Percentiles rank a stretch among this genome's conserved stretches.
Evolutionary conservation across 2,113 vertebrate genomes (phyloP).

Genomic region (Leuciscus idus): DNA sequence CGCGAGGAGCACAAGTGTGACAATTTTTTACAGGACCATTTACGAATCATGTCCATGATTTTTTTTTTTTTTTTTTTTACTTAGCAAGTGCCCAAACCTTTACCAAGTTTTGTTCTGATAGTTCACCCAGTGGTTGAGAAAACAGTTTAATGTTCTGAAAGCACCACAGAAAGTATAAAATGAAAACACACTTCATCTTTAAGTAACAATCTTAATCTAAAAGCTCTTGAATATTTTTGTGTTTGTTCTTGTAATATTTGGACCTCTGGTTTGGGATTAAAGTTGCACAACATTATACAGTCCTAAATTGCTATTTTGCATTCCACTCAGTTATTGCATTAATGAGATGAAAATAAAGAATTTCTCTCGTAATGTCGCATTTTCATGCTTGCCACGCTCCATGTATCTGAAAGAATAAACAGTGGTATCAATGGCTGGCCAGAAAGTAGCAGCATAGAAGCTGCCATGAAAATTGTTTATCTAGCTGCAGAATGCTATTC

Average conservation of each 20-base stretch:
- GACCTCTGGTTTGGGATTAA: slow-evolving; percentile 37
- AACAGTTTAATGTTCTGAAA: not conserved
- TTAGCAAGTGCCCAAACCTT: too few relatives aligned
- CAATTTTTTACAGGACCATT: too few relatives aligned
- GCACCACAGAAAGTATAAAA: not conserved
- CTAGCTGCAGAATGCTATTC: slow-evolving; percentile 71
- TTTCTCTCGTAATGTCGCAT: slow-evolving; percentile 78
- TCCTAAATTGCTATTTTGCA: slow-evolving; percentile 70
- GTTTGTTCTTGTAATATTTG: not conserved
- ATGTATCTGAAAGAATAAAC: slow-evolving; percentile 80
- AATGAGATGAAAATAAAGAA: slow-evolving; percentile 88
- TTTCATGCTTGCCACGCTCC: slow-evolving; percentile 78
- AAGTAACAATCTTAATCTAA: not conserved
- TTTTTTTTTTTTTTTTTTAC: too few relatives aligned
- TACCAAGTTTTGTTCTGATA: too few relatives aligned
- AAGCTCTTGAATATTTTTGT: not conserved
- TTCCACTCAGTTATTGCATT: slow-evolving; percentile 69
- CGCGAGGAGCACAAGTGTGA: too few relatives aligned
- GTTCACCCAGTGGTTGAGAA: too few relatives aligned
- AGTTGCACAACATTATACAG: not conserved
- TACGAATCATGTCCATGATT: too few relatives aligned
- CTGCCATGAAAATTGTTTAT: slow-evolving; percentile 77
- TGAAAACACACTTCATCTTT: not conserved
- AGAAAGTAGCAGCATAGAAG: slow-evolving; percentile 77
- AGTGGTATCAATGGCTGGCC: slow-evolving; percentile 75